These are phyloP conservation scores for Chrysocyon brachyurus DNA, from an alignment of 2,797 vertebrate genomes.

Conservation along the genomic window DNA sequence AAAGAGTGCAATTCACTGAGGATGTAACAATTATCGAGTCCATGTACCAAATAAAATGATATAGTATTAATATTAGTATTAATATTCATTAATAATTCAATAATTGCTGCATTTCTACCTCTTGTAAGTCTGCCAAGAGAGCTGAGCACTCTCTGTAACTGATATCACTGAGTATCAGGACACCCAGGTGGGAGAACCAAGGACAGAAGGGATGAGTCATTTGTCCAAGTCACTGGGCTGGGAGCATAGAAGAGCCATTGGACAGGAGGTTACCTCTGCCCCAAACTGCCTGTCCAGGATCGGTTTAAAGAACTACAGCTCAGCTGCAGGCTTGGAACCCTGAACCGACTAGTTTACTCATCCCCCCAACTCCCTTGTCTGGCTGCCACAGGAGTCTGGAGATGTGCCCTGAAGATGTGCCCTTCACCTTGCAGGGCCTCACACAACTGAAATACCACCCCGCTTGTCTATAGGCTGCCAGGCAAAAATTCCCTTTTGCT, in stretches of 20 bases:
- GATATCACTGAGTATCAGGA: background rate
- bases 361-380: no score
- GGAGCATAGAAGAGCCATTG: no score
- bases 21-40: background rate
- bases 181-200: background rate
- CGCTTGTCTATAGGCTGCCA: fast-evolving
- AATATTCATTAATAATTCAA: background rate
- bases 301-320: no score
- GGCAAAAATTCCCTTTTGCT: background rate
- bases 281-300: background rate
- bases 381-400: no score
- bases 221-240: background rate
- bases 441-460: background rate
- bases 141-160: fast-evolving
- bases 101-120: background rate
- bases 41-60: background rate
- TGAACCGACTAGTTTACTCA: background rate
- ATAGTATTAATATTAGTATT: background rate
- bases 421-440: background rate
- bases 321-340: no score
- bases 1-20: background rate
- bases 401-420: background rate
- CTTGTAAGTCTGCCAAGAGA: background rate
- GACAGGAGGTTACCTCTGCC: background rate
- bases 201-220: background rate